A percentile compares a stretch with the other conserved stretches of the same genome.
These are phyloP conservation scores for Plebejus melissa DNA, from an alignment of 2,888 invertebrate species.

Conservation along the genomic window DNA sequence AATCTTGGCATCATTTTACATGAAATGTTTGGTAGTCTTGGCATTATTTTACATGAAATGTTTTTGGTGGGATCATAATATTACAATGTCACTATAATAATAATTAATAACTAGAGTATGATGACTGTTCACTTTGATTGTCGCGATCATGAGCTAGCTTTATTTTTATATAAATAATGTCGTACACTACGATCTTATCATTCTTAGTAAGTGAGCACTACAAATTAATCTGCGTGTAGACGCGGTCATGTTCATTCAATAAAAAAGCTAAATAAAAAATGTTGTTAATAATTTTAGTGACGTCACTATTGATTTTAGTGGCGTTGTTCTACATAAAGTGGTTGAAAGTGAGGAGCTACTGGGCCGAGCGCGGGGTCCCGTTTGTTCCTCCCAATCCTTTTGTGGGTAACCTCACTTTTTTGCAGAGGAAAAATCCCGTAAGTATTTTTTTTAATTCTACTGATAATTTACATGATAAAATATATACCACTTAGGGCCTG, in stretches of 20 bases:
- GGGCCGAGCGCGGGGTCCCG: slow-evolving; percentile 35
- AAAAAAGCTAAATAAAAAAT: not conserved
- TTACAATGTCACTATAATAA: no score
- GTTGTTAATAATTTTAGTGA: not conserved
- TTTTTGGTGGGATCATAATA: no score
- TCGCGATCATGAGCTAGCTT: no score
- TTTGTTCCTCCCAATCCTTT: slow-evolving; percentile 41
- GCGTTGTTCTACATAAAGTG: slow-evolving; percentile 33
- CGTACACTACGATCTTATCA: not conserved
- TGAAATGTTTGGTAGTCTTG: no score
- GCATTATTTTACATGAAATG: no score
- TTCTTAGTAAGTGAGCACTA: not conserved
- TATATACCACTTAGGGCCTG: no score
- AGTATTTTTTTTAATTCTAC: slow-evolving; percentile 32
- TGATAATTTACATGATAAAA: not conserved
- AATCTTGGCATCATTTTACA: no score
- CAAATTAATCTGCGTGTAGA: not conserved
- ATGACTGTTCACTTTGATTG: no score
- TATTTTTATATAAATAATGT: no score
- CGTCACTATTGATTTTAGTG: not conserved
- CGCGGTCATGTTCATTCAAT: not conserved
- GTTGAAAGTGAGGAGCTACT: slow-evolving; percentile 33
- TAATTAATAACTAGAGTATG: no score
- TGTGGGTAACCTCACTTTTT: slow-evolving; percentile 46
- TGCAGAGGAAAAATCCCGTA: slow-evolving; percentile 46